Evolutionary conservation across 2,797 vertebrate genomes (phyloP), one percentile per base, ranked within the genome.

Genomic region (Dermochelys coriacea): DNA sequence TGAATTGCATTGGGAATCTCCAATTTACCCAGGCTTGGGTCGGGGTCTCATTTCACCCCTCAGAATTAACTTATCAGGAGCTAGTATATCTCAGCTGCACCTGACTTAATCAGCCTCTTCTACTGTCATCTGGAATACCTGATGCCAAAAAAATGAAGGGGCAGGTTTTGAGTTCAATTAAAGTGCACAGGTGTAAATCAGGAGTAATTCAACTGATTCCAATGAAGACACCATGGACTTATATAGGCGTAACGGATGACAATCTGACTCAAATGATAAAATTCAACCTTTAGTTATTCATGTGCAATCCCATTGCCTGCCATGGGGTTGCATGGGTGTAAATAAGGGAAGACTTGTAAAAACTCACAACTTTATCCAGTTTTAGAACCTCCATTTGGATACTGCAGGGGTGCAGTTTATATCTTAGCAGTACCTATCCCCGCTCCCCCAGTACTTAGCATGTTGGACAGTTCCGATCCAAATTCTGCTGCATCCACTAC

Each of bases 171-270:
- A 16, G 55, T 68, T 41, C 18, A 78, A 34, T 19, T 49, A 51
- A 59, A 47, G 15, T 45, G 41, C 5, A 18, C 19, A 14, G 77
- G 34, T 87, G 9, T 50, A 71, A 71, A 55, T 80, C 1, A 81
- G 7, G 41, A 19, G 34, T 4, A 14, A 51, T 23, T 5, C 4
- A 19, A 12, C 3, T 0, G 3, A 7, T 12, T n/a, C 15, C 3
- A 4, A 8, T 5, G 45, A 59, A 10, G 71, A 14, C n/a, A 5
- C 52, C 50, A 29, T 55, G 83, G 59, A 15, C 88, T 83, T 54
- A 18, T 19, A 41, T 34, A 50, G n/a, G 29, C 16, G 12, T 68
- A 50, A 41, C 19, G 12, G 37, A 71, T 41, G 19, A 37, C n/a
- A 23, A 11, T 41, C 37, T 41, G n/a, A 25, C n/a, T 68, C 37